Evolutionary conservation across 2,797 vertebrate genomes (phyloP).

Genomic region (Knipowitschia caucasica): DNA sequence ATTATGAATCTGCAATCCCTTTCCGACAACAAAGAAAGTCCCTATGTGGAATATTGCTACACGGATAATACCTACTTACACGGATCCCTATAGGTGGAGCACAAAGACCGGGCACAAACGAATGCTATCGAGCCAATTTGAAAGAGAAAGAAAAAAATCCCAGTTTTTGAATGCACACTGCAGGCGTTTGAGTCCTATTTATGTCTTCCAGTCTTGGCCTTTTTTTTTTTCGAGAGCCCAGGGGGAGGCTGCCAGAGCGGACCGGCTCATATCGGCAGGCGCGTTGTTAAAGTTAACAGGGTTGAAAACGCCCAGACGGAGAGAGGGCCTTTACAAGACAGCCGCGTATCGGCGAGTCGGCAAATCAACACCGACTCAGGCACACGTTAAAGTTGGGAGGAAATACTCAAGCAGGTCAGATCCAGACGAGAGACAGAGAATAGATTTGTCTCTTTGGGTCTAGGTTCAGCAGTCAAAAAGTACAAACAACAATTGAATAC

Average conservation of each 20-base stretch:
- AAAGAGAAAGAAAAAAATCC: background rate
- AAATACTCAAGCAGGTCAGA: background rate
- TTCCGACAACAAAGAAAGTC: constrained; percentile 39
- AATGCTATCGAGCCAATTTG: constrained; percentile 6
- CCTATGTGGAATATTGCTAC: constrained; percentile 33
- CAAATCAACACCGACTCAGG: constrained; percentile 45
- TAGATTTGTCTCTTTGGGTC: background rate
- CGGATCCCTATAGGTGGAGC: constrained; percentile 23
- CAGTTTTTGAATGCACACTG: background rate
- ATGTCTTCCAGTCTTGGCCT: constrained; percentile 24
- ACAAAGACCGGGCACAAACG: constrained; percentile 28
- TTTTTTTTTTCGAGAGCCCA: constrained; percentile 13
- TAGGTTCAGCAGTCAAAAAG: too few relatives aligned
- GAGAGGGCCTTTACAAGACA: constrained; percentile 37
- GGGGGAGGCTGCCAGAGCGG: constrained; percentile 25
- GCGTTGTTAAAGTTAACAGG: constrained; percentile 45
- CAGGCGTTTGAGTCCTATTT: constrained; percentile 15
- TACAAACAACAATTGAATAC: too few relatives aligned
- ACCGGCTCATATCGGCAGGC: constrained; percentile 28
- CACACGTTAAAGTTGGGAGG: constrained; percentile 17
- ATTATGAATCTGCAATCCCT: constrained; percentile 54
- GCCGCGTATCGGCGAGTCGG: constrained; percentile 34
- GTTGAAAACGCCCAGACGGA: constrained; percentile 41
- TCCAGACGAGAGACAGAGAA: background rate
- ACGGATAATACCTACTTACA: constrained; percentile 44